These are phyloP conservation scores for Drosophila nigromelanica DNA, from an alignment of 1,140 invertebrate species.

Conservation along the genomic window DNA sequence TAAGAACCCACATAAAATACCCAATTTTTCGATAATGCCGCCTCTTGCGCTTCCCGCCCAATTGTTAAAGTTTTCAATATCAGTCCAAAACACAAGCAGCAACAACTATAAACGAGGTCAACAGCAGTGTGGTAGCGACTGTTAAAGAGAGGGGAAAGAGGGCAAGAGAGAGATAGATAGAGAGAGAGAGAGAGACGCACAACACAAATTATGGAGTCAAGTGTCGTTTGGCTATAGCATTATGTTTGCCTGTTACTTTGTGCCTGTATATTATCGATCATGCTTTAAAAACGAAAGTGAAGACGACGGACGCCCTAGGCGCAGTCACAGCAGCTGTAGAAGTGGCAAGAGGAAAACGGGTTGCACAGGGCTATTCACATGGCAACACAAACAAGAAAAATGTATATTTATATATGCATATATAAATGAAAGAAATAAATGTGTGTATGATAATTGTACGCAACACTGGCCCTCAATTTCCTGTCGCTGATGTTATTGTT, in stretches of 20 bases:
- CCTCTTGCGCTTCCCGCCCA: conserved; percentile 10
- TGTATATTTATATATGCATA: conserved; percentile 4
- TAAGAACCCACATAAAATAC: background rate
- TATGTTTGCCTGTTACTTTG: conserved; percentile 65
- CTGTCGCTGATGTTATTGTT: conserved; percentile 1
- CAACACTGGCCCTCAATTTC: conserved; percentile 46
- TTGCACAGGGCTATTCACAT: background rate
- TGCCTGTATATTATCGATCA: conserved; percentile 78
- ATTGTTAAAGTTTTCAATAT: conserved; percentile 59
- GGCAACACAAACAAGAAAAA: conserved; percentile 15
- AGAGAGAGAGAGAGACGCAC: conserved; percentile 5
- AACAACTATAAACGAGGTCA: conserved; percentile 60
- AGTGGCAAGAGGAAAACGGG: background rate
- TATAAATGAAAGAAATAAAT: conserved; percentile 5
- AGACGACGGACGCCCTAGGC: conserved; percentile 6
- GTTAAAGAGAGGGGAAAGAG: background rate
- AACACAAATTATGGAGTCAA: conserved; percentile 10
- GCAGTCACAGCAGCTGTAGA: background rate
- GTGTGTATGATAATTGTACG: conserved; percentile 41
- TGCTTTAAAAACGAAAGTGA: conserved; percentile 76
- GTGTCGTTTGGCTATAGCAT: conserved; percentile 20
- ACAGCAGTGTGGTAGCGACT: conserved; percentile 1
- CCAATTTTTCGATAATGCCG: conserved; percentile 1
- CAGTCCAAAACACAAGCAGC: conserved; percentile 28
- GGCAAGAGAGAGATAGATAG: background rate